Conservation (phyloP, 1,140 invertebrate species). For the Monochamus saltuarius region DNA sequence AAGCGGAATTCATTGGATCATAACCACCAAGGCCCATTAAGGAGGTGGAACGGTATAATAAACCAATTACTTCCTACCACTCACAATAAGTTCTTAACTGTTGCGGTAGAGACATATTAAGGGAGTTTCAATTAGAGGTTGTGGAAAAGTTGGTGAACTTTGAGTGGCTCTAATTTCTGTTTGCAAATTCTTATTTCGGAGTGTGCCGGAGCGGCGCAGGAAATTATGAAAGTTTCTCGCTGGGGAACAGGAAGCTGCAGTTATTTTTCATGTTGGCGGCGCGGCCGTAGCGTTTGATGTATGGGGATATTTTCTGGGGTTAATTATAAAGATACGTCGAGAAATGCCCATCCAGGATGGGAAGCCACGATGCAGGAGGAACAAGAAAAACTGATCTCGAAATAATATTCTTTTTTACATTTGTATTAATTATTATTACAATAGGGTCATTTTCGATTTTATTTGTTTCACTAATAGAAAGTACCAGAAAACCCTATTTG, state of each 20-base stretch:
- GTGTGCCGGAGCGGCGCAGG: constrained; percentile 1
- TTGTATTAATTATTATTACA: too few relatives aligned
- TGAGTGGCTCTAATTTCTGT: constrained; percentile 16
- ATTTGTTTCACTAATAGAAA: too few relatives aligned
- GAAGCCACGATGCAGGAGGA: too few relatives aligned
- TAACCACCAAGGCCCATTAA: too few relatives aligned
- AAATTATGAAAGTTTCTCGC: constrained; percentile 19
- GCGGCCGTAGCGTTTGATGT: constrained; percentile 14
- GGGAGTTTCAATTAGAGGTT: constrained; percentile 22
- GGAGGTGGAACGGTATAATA: too few relatives aligned
- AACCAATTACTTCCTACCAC: too few relatives aligned
- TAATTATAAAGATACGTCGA: constrained; percentile 4
- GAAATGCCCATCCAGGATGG: too few relatives aligned
- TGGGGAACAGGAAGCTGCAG: constrained; percentile 5
- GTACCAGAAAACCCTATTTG: too few relatives aligned
- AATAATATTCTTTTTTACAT: too few relatives aligned
- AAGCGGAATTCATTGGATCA: too few relatives aligned
- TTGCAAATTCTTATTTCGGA: constrained; percentile 20
- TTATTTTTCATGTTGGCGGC: constrained; percentile 17
- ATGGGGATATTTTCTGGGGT: constrained; percentile 14
- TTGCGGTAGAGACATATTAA: constrained; percentile 24
- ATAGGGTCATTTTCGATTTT: too few relatives aligned
- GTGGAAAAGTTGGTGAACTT: constrained; percentile 21
- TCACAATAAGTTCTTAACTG: constrained; percentile 21
- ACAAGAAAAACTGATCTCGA: too few relatives aligned